phyloP scores from a whole-genome alignment of 2,113 vertebrate species.

The Bos taurus region ARS-UCD2.0 NC_037333.1:74380001-74380500 shows the following conservation, averaged over 20 bases:
- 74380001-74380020: neutral
- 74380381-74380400: neutral
- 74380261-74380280: conserved; percentile 60
- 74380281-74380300: conserved; percentile 52
- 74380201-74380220: conserved; percentile 26
- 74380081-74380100: neutral
- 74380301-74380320: conserved; percentile 59
- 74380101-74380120: neutral
- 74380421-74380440: neutral
- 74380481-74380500: neutral
- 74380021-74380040: neutral
- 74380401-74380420: neutral
- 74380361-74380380: neutral
- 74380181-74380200: neutral
- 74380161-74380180: conserved; percentile 10
- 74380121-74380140: neutral
- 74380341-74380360: conserved; percentile 46
- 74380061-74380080: neutral
- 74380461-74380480: neutral
- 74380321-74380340: conserved; percentile 55
- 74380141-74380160: neutral
- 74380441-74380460: neutral
- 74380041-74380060: neutral
- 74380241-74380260: conserved; percentile 66
- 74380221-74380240: neutral